Base-by-base conservation (phyloP, 2,113 vertebrate genomes). In the Montifringilla adamsi region DNA sequence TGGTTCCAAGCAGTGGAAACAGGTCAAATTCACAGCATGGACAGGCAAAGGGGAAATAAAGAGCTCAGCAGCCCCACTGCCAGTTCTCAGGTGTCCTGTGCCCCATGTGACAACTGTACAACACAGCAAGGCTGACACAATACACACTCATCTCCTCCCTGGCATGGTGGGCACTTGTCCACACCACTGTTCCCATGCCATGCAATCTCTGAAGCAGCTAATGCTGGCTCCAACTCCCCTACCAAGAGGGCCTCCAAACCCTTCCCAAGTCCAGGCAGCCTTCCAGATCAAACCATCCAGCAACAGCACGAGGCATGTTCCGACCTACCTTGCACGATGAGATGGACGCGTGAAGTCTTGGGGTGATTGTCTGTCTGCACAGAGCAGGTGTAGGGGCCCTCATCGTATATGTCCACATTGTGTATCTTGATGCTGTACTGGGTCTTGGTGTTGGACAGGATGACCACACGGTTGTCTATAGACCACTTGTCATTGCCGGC, bases 371-470 rank as follows among this genome's bases (percentile, higher is more conserved):
- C 99, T 31, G 99, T 99, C 96, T 99, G 99, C 92, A 99, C 98
- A 0, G 99, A 99, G 97, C 99, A 99, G 78, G 99, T 98, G 31
- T 99, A 99, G 5, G 99, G 99, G 7, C 99, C 99, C 80, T 99
- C 99, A 7, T 99, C 99, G 0, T 99, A 99, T 10, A 99, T 87
- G 11, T 99, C 98, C 77, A 99, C 99, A 0, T 99, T 98, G 85
- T 98, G 98, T 95, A 99, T 99, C 98, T 98, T 98, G 97, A 99
- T 99, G 98, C 99, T 99, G 98, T 99, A 99, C 94, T 99, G 99
- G n/a, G 99, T 99, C 63, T 98, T 97, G 11, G 98, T 99, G 98
- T 99, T 99, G 87, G 99, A 98, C 94, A 99, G 96, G 84, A 99
- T 98, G 82, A 99, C 98, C 91, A 99, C 99, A 0, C 99, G 99